These are phyloP conservation scores for Erebia ligea DNA, from an alignment of 2,888 invertebrate species.

Conservation along the genomic window DNA sequence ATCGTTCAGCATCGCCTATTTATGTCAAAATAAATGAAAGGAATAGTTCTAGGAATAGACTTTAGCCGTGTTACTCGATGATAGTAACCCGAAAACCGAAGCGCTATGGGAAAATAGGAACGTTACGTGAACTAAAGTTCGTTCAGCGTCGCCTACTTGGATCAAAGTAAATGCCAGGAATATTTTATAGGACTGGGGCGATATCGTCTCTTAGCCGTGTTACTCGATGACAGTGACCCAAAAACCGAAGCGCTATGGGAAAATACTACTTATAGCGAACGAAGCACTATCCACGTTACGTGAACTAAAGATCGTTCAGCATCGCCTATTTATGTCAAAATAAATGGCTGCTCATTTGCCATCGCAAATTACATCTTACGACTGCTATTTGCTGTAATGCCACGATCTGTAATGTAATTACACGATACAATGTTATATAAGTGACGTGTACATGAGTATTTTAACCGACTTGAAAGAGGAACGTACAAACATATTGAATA, in stretches of 20 bases:
- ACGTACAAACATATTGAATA: too few relatives aligned
- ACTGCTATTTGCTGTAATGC: conserved; percentile 6
- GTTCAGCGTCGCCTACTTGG: too few relatives aligned
- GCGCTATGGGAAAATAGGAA: too few relatives aligned
- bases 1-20: too few relatives aligned
- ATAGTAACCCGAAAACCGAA: too few relatives aligned
- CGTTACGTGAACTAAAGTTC: too few relatives aligned
- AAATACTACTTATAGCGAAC: conserved; percentile 30
- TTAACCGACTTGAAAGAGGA: too few relatives aligned
- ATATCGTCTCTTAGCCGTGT: not conserved
- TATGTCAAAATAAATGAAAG: too few relatives aligned
- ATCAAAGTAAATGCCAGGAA: too few relatives aligned
- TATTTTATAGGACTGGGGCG: too few relatives aligned
- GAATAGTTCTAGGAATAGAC: too few relatives aligned
- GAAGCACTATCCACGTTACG: conserved; percentile 46
- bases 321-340: conserved; percentile 30
- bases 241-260: conserved; percentile 37
- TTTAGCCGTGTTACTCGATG: too few relatives aligned
- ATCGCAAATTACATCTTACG: conserved; percentile 19
- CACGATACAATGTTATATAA: conserved; percentile 18
- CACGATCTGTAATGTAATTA: conserved; percentile 11
- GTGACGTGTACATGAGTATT: not conserved
- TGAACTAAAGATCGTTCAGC: conserved; percentile 31
- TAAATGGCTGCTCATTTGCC: conserved; percentile 28
- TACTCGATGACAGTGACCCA: conserved; percentile 28